Evolutionary conservation across 2,888 invertebrate genomes (phyloP).

Genomic region (Tipula unca): DNA sequence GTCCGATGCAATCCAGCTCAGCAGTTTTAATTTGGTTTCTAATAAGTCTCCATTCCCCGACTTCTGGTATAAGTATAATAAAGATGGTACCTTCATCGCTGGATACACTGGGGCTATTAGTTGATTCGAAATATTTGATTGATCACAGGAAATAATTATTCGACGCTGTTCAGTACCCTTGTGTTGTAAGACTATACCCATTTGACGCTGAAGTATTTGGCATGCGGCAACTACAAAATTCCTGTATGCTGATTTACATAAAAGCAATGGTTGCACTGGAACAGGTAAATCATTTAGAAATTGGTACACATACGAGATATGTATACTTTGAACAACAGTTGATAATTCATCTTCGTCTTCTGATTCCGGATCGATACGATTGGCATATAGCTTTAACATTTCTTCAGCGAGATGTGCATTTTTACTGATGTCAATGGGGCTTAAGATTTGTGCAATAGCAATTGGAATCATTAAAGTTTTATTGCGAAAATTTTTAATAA

Average conservation of each 20-base stretch:
- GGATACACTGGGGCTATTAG: neutral
- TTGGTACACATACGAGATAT: neutral
- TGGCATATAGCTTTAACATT: neutral
- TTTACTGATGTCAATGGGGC: neutral
- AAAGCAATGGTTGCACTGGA: neutral
- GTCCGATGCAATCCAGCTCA: neutral
- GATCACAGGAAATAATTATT: neutral
- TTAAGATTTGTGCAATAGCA: neutral
- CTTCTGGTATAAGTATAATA: neutral
- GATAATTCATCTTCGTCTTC: neutral
- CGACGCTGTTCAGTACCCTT: neutral
- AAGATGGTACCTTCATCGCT: neutral
- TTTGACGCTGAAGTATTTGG: neutral
- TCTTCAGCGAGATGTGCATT: neutral
- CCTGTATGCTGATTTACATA: neutral
- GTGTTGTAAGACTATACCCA: neutral
- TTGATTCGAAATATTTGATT: neutral
- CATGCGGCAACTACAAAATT: neutral
- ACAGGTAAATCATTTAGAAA: neutral
- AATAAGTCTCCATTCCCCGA: neutral
- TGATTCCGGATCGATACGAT: neutral
- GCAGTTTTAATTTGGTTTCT: neutral
- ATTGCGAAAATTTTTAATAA: neutral
- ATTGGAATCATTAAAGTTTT: neutral
- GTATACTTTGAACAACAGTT: neutral